Percentiles rank a stretch among this genome's conserved stretches.
These are phyloP conservation scores for Phataginus tetradactyla DNA, from an alignment of 2,797 vertebrate genomes.

Conservation along the genomic window DNA sequence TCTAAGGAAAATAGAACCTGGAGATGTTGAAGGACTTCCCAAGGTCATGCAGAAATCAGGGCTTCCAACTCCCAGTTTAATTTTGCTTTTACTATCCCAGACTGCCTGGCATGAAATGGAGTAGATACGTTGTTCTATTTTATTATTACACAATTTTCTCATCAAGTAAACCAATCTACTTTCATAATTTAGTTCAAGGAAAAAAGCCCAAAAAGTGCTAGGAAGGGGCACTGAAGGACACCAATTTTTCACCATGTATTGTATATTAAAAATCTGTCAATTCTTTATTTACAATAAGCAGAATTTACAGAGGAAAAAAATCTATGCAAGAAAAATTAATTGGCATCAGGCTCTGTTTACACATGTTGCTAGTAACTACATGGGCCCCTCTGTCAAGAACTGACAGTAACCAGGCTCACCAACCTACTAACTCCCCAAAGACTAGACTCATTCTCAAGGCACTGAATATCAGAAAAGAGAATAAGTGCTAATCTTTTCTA, in stretches of 20 bases:
- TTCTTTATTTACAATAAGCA: constrained; percentile 63
- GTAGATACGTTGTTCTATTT: constrained; percentile 22
- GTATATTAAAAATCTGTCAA: constrained; percentile 47
- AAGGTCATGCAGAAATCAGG: neutral
- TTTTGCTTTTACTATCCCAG: neutral
- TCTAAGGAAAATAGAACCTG: neutral
- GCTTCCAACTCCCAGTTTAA: neutral
- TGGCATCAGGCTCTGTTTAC: constrained; percentile 68
- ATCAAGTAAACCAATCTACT: constrained; percentile 44
- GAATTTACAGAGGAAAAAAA: neutral
- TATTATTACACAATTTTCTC: constrained; percentile 33
- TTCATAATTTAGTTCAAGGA: constrained; percentile 63
- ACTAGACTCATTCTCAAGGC: constrained; percentile 28
- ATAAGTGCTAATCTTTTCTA: neutral
- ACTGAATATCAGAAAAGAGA: neutral
- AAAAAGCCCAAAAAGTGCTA: constrained; percentile 27
- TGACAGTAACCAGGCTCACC: constrained; percentile 66
- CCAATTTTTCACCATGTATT: neutral
- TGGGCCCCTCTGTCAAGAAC: neutral
- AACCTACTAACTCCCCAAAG: constrained; percentile 37
- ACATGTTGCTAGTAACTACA: constrained; percentile 63
- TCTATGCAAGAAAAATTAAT: constrained; percentile 25
- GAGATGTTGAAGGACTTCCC: neutral
- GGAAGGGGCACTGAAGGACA: neutral
- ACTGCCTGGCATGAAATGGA: neutral